Conservation (phyloP, 2,888 invertebrate genomes). For the Drosophila quasianomalipes region DNA sequence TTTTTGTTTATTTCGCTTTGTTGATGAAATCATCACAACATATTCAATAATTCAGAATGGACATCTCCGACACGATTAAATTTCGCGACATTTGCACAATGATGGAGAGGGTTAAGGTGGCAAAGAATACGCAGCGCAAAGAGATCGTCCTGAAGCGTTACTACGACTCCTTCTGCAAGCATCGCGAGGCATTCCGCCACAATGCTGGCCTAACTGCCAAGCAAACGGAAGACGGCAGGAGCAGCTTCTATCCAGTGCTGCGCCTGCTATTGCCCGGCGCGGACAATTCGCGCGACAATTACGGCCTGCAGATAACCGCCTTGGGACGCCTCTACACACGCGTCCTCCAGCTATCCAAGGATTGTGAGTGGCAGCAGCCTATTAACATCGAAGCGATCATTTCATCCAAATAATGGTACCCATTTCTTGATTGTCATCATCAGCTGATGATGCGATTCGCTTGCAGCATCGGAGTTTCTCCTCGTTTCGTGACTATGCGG, state of each 20-base stretch:
- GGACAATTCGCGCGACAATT: constrained; percentile 92
- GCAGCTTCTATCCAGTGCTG: constrained; percentile 90
- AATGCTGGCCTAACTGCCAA: constrained; percentile 32
- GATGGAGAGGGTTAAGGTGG: constrained; percentile 77
- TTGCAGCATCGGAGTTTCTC: constrained; percentile 70
- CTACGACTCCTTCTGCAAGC: constrained; percentile 80
- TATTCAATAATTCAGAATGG: constrained; percentile 28
- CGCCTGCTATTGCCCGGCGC: constrained; percentile 92
- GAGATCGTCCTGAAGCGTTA: constrained; percentile 76
- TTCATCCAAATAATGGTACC: not conserved
- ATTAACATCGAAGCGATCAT: not conserved
- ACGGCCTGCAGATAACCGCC: constrained; percentile 92
- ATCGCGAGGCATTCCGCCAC: constrained; percentile 72
- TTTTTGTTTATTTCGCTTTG: not conserved
- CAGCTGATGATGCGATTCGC: constrained; percentile 85
- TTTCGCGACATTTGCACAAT: constrained; percentile 81
- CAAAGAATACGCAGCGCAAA: constrained; percentile 67
- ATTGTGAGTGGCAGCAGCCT: constrained; percentile 85
- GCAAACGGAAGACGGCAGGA: constrained; percentile 81
- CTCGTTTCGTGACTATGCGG: constrained; percentile 90
- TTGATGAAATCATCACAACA: constrained; percentile 44
- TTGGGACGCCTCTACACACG: constrained; percentile 90
- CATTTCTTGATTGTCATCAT: not conserved
- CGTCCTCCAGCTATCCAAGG: constrained; percentile 90
- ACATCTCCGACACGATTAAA: constrained; percentile 81